Percentiles rank a stretch among this genome's conserved stretches.
phyloP scores from a whole-genome alignment of 1,140 invertebrate genomes.

The Drosophila ogumai region DNA sequence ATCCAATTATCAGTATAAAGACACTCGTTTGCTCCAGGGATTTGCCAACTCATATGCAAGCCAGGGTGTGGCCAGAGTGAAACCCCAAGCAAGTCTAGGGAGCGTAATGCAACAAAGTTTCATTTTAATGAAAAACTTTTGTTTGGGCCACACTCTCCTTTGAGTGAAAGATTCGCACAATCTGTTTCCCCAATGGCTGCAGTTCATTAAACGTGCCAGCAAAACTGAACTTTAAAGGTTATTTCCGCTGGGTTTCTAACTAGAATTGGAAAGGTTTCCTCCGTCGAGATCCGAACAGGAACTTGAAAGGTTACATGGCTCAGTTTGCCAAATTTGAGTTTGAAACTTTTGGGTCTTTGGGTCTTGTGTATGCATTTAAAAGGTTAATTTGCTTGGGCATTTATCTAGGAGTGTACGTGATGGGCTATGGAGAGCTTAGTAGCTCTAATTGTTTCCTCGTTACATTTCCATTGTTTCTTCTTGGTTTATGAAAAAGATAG shows the following conservation, averaged over 20 bases:
- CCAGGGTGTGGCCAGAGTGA: neutral
- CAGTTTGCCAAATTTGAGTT: conserved; percentile 26
- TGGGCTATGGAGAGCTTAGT: neutral
- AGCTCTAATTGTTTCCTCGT: conserved; percentile 4
- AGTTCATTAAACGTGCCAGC: conserved; percentile 36
- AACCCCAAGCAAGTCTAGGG: conserved; percentile 52
- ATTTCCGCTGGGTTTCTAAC: conserved; percentile 20
- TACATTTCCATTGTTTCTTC: neutral
- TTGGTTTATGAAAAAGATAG: neutral
- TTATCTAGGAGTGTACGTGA: neutral
- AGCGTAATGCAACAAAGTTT: conserved; percentile 75
- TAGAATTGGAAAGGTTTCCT: conserved; percentile 32
- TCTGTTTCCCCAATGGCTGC: conserved; percentile 33
- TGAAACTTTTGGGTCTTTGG: conserved; percentile 6
- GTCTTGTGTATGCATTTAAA: conserved; percentile 13
- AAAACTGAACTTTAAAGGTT: conserved; percentile 40
- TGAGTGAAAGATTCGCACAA: conserved; percentile 21
- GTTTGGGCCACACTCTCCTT: conserved; percentile 55
- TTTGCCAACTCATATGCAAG: conserved; percentile 41
- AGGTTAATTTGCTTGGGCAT: conserved; percentile 36
- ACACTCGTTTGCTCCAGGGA: conserved; percentile 64
- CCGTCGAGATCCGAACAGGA: conserved; percentile 3
- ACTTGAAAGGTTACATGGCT: conserved; percentile 39
- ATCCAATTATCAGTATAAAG: conserved; percentile 83
- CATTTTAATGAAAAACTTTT: conserved; percentile 82